Evolutionary conservation across 1,140 invertebrate genomes (phyloP).

Genomic region (Pogonomyrmex barbatus): DNA sequence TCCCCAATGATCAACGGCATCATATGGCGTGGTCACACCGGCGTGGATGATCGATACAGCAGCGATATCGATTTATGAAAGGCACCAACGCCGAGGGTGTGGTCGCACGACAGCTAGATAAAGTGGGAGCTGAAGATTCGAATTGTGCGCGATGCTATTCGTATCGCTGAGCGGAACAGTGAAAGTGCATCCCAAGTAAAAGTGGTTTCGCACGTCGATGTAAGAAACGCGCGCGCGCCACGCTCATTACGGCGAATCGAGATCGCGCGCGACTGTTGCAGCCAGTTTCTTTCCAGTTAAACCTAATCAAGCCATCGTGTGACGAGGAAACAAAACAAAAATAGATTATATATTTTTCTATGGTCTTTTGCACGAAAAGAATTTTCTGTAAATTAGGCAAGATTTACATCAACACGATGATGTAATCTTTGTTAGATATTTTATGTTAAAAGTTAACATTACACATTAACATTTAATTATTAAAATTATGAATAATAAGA

Average conservation of each 20-base stretch:
- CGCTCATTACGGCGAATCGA: slow-evolving; percentile 81
- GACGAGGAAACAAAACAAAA: slow-evolving; percentile 72
- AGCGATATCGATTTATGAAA: slow-evolving; percentile 20
- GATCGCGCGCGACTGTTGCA: slow-evolving; percentile 70
- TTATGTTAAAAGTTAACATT: background rate
- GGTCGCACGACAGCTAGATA: slow-evolving; percentile 19
- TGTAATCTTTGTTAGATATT: background rate
- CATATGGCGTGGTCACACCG: background rate
- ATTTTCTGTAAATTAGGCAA: background rate
- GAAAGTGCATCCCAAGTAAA: slow-evolving; percentile 83
- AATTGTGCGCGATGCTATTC: slow-evolving; percentile 71
- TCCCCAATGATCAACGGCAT: background rate
- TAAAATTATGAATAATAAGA: background rate
- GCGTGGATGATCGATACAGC: background rate
- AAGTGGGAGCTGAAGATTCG: slow-evolving; percentile 68
- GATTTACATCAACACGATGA: background rate
- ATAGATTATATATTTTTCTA: slow-evolving; percentile 63
- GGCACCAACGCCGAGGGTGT: slow-evolving; percentile 27
- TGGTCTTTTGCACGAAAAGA: slow-evolving; percentile 36
- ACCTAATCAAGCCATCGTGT: slow-evolving; percentile 55
- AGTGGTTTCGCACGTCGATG: slow-evolving; percentile 78
- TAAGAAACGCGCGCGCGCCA: slow-evolving; percentile 66
- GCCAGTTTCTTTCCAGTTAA: slow-evolving; percentile 59
- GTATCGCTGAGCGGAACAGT: slow-evolving; percentile 82
- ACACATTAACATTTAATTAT: slow-evolving; percentile 2